Evolutionary conservation across 2,113 vertebrate genomes (phyloP), one percentile per base, ranked within the genome.

Genomic region (Paralichthys olivaceus): DNA sequence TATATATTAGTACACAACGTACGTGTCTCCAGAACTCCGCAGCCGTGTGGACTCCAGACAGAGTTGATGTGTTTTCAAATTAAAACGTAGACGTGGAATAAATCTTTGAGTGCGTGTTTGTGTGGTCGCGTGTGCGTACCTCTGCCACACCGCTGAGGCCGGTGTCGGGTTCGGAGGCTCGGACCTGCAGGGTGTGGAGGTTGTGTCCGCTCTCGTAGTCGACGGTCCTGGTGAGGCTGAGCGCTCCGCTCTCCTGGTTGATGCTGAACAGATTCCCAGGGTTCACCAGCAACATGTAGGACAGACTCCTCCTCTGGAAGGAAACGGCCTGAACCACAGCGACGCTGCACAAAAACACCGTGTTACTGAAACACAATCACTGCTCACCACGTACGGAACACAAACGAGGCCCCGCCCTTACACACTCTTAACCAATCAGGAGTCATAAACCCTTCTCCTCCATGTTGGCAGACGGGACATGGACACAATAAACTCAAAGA

Each of bases 161-260:
- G 0, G 94, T 96, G 72, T 95, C 94, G 0, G 85, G 77, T 54
- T 97, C 96, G 7, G 91, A 85, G 7, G 94, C 94, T 51, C 94
- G 94, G 86, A 97, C 92, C n/a, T 96, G 77, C 81, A 97, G 92
- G 23, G 90, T 94, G 77, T 97, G 95, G 32, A 95, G 89, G 87
- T 94, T 95, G 90, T 96, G 95, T 40, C 95, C 94, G 0, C 88
- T 95, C 93, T 97, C 96, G 0, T 94, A 97, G 91, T 97, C 96
- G 53, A 96, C 94, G 0, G 77, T 3, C 32, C 93, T 87, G 29
- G 93, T 96, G 54, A 97, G 92, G 79, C 94, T 95, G 74, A 97
- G 90, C 7, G 94, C 93, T 0, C 96, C 96, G 0, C 90, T 96
- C 75, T 95, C 94, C 83, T 95, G 95, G 85, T 92, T 91, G 87